A percentile compares a stretch with the other conserved stretches of the same genome.
phyloP scores from a whole-genome alignment of 2,888 invertebrate species.

The Thymelicus sylvestris region DNA sequence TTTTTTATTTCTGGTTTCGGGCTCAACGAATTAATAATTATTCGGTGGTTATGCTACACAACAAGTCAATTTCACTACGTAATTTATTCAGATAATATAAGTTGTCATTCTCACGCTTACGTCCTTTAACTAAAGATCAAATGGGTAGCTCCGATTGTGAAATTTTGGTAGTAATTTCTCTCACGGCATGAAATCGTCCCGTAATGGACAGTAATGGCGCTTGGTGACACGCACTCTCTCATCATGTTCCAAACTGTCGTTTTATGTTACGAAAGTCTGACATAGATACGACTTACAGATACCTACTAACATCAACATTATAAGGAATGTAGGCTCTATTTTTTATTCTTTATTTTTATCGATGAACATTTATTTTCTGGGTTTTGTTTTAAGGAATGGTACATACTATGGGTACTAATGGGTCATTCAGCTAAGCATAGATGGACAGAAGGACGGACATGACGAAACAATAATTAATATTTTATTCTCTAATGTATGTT shows the following conservation, averaged over 20 bases:
- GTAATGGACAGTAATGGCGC: constrained; percentile 53
- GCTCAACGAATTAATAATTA: too few species aligned
- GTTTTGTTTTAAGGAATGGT: too few species aligned
- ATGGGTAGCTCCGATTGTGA: constrained; percentile 32
- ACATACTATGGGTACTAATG: too few species aligned
- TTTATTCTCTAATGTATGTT: too few species aligned
- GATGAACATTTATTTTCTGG: too few species aligned
- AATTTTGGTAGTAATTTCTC: constrained; percentile 41
- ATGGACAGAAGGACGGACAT: too few species aligned
- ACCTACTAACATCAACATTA: constrained; percentile 4
- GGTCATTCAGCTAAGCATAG: too few species aligned
- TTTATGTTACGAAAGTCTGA: constrained; percentile 19
- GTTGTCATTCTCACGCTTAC: constrained; percentile 28
- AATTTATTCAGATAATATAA: constrained; percentile 20
- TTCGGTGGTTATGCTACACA: not conserved
- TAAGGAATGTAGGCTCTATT: too few species aligned
- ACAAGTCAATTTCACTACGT: not conserved
- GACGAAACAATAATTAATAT: too few species aligned
- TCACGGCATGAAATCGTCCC: constrained; percentile 47
- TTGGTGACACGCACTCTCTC: constrained; percentile 49
- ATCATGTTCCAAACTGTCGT: constrained; percentile 40
- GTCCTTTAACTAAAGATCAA: constrained; percentile 36
- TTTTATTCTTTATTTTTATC: too few species aligned
- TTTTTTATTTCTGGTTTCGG: too few species aligned
- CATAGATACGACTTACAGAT: constrained; percentile 6